A percentile compares a stretch with the other conserved stretches of the same genome.
These are phyloP conservation scores for Rhingia campestris DNA, from an alignment of 2,888 invertebrate genomes.

Conservation along the genomic window DNA sequence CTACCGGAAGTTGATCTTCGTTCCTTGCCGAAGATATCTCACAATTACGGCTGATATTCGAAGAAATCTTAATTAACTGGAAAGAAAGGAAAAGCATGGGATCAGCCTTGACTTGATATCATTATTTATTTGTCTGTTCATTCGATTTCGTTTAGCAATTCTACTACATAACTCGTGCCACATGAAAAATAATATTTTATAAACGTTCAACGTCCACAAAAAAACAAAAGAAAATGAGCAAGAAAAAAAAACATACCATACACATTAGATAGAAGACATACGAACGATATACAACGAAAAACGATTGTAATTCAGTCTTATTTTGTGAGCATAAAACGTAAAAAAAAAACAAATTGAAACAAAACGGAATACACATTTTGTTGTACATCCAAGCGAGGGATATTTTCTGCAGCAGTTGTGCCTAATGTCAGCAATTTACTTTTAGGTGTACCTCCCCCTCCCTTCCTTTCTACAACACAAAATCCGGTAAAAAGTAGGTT, in stretches of 20 bases:
- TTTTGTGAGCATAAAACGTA: slow-evolving; percentile 19
- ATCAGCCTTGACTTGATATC: slow-evolving; percentile 59
- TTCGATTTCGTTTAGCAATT: slow-evolving; percentile 63
- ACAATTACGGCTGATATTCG: slow-evolving; percentile 80
- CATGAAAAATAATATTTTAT: slow-evolving; percentile 55
- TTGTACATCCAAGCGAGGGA: slow-evolving; percentile 23
- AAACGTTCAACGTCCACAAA: slow-evolving; percentile 36
- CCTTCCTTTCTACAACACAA: slow-evolving; percentile 4
- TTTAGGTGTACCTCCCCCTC: slow-evolving; percentile 2
- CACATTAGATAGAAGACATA: slow-evolving; percentile 43
- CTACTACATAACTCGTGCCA: slow-evolving; percentile 67
- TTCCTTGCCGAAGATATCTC: slow-evolving; percentile 76
- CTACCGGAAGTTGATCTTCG: slow-evolving; percentile 71
- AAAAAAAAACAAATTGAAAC: slow-evolving; percentile 36
- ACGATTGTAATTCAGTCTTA: slow-evolving; percentile 35
- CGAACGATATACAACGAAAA: slow-evolving; percentile 30
- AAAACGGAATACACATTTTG: slow-evolving; percentile 43
- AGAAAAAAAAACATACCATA: slow-evolving; percentile 48
- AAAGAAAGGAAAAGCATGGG: slow-evolving; percentile 75
- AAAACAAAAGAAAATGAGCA: slow-evolving; percentile 50
- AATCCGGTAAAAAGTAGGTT: slow-evolving; percentile 58
- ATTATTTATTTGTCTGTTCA: slow-evolving; percentile 54
- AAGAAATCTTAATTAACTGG: slow-evolving; percentile 79
- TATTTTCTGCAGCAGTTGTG: slow-evolving; percentile 41
- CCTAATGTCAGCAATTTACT: slow-evolving; percentile 40